Base-by-base conservation (phyloP, 2,797 vertebrate genomes). In the Cercopithecus neglectus region DNA sequence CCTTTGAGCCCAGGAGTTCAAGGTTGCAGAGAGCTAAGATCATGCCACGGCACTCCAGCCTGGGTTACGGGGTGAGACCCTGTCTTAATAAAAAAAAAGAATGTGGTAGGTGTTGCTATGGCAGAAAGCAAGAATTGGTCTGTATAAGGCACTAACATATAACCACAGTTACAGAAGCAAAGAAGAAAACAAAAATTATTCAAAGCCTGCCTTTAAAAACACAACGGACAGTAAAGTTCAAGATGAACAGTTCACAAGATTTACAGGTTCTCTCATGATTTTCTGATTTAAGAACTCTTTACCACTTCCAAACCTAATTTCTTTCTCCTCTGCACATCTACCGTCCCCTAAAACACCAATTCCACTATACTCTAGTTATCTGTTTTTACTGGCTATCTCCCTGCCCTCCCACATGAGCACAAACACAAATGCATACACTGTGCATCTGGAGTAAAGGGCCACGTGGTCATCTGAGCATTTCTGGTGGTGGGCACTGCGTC, bases 281-380 rank as follows among this genome's bases (percentile, higher is more conserved):
- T 84, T 87, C 92, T 88, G 44, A 95, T 67, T 82, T 46, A 84
- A 95, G 70, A 97, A 39, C 22, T 30, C 30, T 50, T 79, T 74
- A 30, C 50, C 22, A 84, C 41, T 67, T 19, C 28, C 22, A 94
- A 91, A 90, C 1, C 39, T 22, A 82, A 74, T 75, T 86, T 82
- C 28, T 57, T 85, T 61, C 28, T 95, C 82, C 21, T 92, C 55
- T 76, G 13, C 2, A 11, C 8, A 70, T 26, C 39, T 44, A 39
- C 33, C 30, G 2, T 53, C 19, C 39, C 67, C 26, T 11, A 12
- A 4, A 79, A 30, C 16, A 89, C n/a, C 9, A 9, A 67, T 22
- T 48, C 36, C 30, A 82, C 4, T 21, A 16, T 5, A 30, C 30
- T 96, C 13, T 4, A 67, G 39, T 84, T 33, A 21, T 17, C 41